Evolutionary conservation across 2,113 vertebrate species (phyloP).

Genomic region (Mustelus asterias): DNA sequence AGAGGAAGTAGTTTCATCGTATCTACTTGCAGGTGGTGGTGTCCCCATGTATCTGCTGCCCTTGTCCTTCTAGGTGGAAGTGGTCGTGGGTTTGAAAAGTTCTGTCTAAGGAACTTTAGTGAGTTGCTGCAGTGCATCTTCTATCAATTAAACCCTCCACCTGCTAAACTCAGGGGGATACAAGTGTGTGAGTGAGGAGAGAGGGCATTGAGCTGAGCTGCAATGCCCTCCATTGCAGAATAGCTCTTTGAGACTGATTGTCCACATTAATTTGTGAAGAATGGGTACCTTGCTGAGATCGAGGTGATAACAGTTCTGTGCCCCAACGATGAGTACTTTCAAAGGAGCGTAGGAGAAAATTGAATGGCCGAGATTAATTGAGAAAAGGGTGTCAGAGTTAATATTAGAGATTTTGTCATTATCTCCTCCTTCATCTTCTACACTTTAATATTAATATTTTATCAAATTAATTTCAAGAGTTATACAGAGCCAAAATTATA

Average conservation of each 20-base stretch:
- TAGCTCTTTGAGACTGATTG: background rate
- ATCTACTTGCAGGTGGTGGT: too few relatives aligned
- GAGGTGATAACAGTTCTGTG: background rate
- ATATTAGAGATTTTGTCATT: constrained; percentile 1
- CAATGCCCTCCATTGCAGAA: background rate
- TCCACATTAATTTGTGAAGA: background rate
- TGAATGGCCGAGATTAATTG: background rate
- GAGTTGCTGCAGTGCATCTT: too few relatives aligned
- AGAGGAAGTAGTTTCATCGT: background rate
- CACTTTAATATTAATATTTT: background rate
- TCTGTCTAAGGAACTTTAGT: too few relatives aligned
- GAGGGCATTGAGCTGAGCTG: background rate
- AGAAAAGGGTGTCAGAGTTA: background rate
- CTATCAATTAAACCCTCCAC: background rate
- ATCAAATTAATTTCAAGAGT: constrained; percentile 16
- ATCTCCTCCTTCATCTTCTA: background rate
- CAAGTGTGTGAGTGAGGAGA: background rate
- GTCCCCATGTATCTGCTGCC: too few relatives aligned
- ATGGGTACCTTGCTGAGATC: background rate
- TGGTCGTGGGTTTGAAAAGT: too few relatives aligned
- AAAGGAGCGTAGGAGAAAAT: background rate
- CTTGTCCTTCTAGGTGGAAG: too few relatives aligned
- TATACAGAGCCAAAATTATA: background rate
- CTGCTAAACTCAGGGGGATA: background rate
- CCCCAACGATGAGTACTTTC: background rate